Base-by-base conservation (phyloP, 2,113 vertebrate genomes). In the Petroica traversi region DNA sequence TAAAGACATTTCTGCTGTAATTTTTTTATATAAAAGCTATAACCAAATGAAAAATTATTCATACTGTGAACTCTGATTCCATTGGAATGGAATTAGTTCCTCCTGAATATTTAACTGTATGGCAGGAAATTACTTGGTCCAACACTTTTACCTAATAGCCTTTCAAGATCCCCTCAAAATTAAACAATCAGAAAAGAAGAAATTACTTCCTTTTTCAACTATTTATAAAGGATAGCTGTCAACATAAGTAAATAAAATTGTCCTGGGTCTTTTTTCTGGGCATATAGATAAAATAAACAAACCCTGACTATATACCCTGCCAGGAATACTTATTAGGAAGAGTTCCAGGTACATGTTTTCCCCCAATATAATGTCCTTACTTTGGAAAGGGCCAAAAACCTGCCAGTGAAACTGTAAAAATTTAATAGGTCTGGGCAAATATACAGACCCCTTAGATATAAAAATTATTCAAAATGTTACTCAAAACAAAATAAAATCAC, bases 401-500 rank as follows among this genome's bases (percentile, higher is more conserved):
- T 72, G 40, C 24, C 62, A 67, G 18, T 1, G 1, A 76, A 6
- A 28, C 58, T 46, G 34, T 40, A 69, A 48, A 5, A 6, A 19
- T 25, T 38, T 5, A 66, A 49, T 28, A 73, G 19, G 18, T 58
- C 63, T 73, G 33, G 41, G 38, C 46, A 92, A 90, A 83, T 41
- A 48, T 33, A 73, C 24, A 73, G 26, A 8, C 33, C 51, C 25
- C 45, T 87, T 82, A 62, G 34, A 58, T 46, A 80, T 2, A 83
- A 88, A 74, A 80, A 76, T 33, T 29, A 68, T 40, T 86, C 51
- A 33, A 64, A 88, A 73, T 33, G 7, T 79, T 93, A 46, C 54
- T 93, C 79, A 77, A 90, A 95, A 54, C 24, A 15, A 54, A 80
- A 71, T 94, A 94, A 94, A 95, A 97, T 71, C 33, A 11, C 34